Base-by-base conservation (phyloP, 2,797 vertebrate species). In the Pangasius djambal region DNA sequence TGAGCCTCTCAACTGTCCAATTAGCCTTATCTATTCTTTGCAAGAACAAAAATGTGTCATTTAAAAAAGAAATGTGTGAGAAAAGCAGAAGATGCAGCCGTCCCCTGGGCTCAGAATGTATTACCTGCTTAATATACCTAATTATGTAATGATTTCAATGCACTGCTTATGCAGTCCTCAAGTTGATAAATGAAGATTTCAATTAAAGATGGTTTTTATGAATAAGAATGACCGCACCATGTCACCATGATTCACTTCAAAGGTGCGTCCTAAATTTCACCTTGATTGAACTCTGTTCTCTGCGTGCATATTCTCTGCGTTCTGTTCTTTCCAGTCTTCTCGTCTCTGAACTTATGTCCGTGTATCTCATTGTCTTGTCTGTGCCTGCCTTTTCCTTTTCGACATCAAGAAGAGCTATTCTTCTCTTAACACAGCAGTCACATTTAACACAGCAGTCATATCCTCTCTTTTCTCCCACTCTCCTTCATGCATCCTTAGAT, bases 1-100 rank as follows among this genome's bases (percentile, higher is more conserved):
- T 28, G 13, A 91, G 91, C 87, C 91, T 92, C 92, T 93, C 90
- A 90, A 93, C 93, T 93, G 94, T 94, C 94, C 92, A 95, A 95
- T 95, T 95, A 95, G 95, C 92, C 93, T 95, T 96, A 95, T 96
- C 95, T 95, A 87, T 87, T 90, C 90, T 93, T 91, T 93, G 94
- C 95, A 94, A 94, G 94, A 95, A 95, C 93, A 95, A 92, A 94
- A 95, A 94, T 89, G 91, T 93, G 93, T 95, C 92, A 94, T 92
- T 94, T 93, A 65, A 48, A 65, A 59, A 82, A 91, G 92, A 94
- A 90, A 95, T 94, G 94, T 93, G 92, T 88, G 89, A 94, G 91
- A 88, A 92, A 94, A 94, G 92, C 90, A 85, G 91, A 67, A 86
- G 92, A 93, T 91, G 91, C 91, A 89, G 92, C 88, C 83, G 86